Evolutionary conservation across 2,113 vertebrate species (phyloP), one percentile per base, ranked within the genome.

Genomic region (Nibea albiflora): DNA sequence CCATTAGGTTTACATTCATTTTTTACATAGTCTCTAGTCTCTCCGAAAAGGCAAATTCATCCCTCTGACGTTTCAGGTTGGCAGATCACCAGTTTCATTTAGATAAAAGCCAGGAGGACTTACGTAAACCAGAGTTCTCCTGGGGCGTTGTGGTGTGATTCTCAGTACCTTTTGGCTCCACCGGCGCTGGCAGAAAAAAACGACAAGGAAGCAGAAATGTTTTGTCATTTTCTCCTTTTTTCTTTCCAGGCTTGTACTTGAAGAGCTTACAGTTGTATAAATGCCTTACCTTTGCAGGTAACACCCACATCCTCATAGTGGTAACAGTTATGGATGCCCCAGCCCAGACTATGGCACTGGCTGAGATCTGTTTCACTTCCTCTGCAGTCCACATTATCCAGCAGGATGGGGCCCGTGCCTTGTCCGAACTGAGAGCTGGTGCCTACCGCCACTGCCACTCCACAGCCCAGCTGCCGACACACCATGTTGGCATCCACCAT

Each of bases 241-340:
- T 66, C 12, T 56, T 19, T 66, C 8, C 12, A 46, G 3, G 1
- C 2, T 70, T 46, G 24, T 28, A 28, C 26, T 64, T 12, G 0
- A 64, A 47, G 67, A 49, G 22, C 4, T 12, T 4, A 16, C 10
- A 46, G 4, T 3, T 15, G 1, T 9, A 12, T n/a, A 1, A 77
- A 60, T 3, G 20, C 20, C 26, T 76, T 78, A 99, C 98, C 98
- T 0, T 94, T 95, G 76, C 98, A 99, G 24, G 94, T 91, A 9
- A 99, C 94, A 0, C 95, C 96, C 91, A 99, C 98, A 0, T 99
- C 98, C 90, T 99, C 98, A 0, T 97, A 98, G 96, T 99, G 98
- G 92, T 99, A 98, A 88, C 98, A 99, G 94, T 99, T 99, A 92
- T 99, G 98, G 87, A 98, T 67, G 11, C 97, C 97, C 98, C 97